Percentiles rank a stretch among this genome's conserved stretches.
Evolutionary conservation across 2,888 invertebrate species (phyloP).

Genomic region (Bedellia somnulentella): DNA sequence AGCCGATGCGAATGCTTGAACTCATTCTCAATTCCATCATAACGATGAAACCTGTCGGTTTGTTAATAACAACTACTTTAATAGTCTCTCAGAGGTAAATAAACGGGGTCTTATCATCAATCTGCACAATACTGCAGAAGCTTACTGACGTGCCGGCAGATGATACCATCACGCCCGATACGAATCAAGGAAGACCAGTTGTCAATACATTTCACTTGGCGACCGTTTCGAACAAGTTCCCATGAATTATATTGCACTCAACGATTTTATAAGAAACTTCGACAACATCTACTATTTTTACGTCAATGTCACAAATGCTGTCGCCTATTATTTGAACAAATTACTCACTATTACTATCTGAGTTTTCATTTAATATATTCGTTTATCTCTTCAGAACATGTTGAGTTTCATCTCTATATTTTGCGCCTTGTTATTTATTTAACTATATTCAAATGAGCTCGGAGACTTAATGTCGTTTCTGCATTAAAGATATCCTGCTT

Average conservation of each 20-base stretch:
- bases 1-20: too few relatives aligned
- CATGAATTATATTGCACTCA: slow-evolving; percentile 44
- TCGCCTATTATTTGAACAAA: too few relatives aligned
- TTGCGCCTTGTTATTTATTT: too few relatives aligned
- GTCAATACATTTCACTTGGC: slow-evolving; percentile 60
- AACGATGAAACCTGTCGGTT: slow-evolving; percentile 39
- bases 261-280: slow-evolving; percentile 49
- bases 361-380: too few relatives aligned
- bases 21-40: too few relatives aligned
- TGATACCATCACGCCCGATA: slow-evolving; percentile 57
- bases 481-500: too few relatives aligned
- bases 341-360: too few relatives aligned
- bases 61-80: slow-evolving; percentile 47
- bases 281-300: slow-evolving; percentile 32
- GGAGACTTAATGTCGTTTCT: too few relatives aligned
- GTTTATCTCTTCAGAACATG: too few relatives aligned
- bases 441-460: too few relatives aligned
- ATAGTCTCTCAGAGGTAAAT: slow-evolving; percentile 50
- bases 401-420: too few relatives aligned
- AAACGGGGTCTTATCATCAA: slow-evolving; percentile 50
- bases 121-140: slow-evolving; percentile 49
- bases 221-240: slow-evolving; percentile 43
- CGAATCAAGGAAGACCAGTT: slow-evolving; percentile 59
- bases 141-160: slow-evolving; percentile 51
- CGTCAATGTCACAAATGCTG: too few relatives aligned